Base-by-base conservation (phyloP, 1,140 invertebrate species). In the Lethrus apterus region DNA sequence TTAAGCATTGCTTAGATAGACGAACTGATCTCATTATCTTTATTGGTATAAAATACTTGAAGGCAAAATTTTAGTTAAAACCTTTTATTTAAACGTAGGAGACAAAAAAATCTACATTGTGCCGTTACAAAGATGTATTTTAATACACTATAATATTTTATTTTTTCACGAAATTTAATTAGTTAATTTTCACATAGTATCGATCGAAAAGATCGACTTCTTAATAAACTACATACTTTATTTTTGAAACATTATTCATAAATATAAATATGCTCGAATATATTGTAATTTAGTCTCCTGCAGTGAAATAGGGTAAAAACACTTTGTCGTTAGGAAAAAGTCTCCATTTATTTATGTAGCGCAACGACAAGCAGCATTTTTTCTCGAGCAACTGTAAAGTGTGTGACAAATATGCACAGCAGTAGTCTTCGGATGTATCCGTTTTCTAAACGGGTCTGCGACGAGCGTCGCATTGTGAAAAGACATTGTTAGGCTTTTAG, bases 401-500 rank as follows among this genome's bases (percentile, higher is more conserved):
- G 35, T 38, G 35, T 38, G 35, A 38, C 35, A 38, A 38, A 38
- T 38, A 38, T 38, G 17, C 35, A 38, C 35, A 38, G 35, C 35
- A 38, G 35, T 23, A 21, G 35, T 38, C 35, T 38, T 38, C 20
- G 24, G 24, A 38, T 13, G 35, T 38, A 38, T 38, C 35, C 35
- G 35, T 38, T 38, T 38, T 21, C 17, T 38, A 38, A 38, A 38
- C 35, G 35, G 24, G 35, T 17, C 35, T 38, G 13, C 35, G 35
- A 19, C 19, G 35, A 38, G 14, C 35, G 18, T n/a, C 10, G 35
- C 18, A 38, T 38, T 38, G 35, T 38, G 35, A 38, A 13, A 21
- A 44, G 38, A 51, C 48, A 51, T 23, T 46, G 48, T 51, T 51
- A 46, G 44, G 48, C 48, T 51, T 51, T 51, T 46, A 51, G 35